A percentile compares a stretch with the other conserved stretches of the same genome.
Conservation (phyloP, 2,113 vertebrate species). For the Tyrannus savana region DNA sequence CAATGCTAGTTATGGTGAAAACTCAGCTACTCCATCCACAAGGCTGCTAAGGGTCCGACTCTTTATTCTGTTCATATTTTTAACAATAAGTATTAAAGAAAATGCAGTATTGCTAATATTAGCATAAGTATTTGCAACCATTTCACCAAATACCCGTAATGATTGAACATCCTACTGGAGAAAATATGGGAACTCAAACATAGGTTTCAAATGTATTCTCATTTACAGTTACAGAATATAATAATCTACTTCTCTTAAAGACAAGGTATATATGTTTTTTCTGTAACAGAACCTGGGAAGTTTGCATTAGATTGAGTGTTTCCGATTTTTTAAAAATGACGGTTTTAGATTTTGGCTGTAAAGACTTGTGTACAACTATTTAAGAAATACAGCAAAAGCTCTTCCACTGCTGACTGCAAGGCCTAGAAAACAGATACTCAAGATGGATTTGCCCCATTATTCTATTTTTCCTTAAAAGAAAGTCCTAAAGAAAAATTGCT, state of each 20-base stretch:
- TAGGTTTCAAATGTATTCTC: neutral
- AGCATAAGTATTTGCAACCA: neutral
- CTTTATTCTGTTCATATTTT: neutral
- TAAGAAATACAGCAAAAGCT: neutral
- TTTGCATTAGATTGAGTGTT: neutral
- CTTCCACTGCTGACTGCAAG: neutral
- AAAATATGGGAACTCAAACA: neutral
- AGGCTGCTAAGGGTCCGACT: neutral
- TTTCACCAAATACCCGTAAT: neutral
- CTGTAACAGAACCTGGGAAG: neutral
- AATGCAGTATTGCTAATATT: neutral
- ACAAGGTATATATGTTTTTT: neutral
- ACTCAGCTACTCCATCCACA: neutral
- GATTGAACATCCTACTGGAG: neutral
- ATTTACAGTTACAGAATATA: neutral
- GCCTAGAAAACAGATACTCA: neutral
- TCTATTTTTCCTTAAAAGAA: neutral
- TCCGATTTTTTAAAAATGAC: neutral
- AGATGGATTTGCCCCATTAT: neutral
- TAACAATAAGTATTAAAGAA: neutral
- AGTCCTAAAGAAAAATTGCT: neutral
- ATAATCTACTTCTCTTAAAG: neutral
- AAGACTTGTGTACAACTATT: neutral
- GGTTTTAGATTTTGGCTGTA: neutral
- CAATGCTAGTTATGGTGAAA: neutral